phyloP scores from a whole-genome alignment of 2,888 invertebrate genomes.

The Dioctria rufipes region DNA sequence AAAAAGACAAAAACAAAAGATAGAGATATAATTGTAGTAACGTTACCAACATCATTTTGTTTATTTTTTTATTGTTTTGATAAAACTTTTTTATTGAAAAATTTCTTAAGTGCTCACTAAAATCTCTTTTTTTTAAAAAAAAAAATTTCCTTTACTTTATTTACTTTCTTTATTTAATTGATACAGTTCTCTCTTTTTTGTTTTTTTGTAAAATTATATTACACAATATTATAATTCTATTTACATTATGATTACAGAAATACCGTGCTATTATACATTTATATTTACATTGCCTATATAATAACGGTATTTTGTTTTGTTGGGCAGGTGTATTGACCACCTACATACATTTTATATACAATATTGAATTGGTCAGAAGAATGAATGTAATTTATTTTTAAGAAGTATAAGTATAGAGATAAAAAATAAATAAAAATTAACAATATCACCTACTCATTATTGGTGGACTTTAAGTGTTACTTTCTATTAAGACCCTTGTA shows the following conservation, averaged over 20 bases:
- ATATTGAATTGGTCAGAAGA: constrained; percentile 37
- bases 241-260: background rate
- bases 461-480: constrained; percentile 21
- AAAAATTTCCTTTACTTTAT: background rate
- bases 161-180: constrained; percentile 29
- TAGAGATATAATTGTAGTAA: constrained; percentile 9
- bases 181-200: background rate
- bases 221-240: constrained; percentile 21
- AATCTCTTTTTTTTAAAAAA: constrained; percentile 4
- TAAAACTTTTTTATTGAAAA: constrained; percentile 31
- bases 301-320: constrained; percentile 18
- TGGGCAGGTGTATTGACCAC: constrained; percentile 5
- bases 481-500: constrained; percentile 6
- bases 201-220: constrained; percentile 32
- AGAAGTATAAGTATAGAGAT: background rate
- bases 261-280: constrained; percentile 14
- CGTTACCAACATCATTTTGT: constrained; percentile 29
- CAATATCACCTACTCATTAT: constrained; percentile 1
- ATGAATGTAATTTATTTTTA: background rate
- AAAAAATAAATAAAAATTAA: constrained; percentile 19
- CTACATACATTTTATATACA: constrained; percentile 13
- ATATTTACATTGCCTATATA: constrained; percentile 34
- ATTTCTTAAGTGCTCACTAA: constrained; percentile 30
- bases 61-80: constrained; percentile 36
- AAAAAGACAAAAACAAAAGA: background rate